Conservation (phyloP, 2,113 vertebrate genomes). For the Noturus placidus region DNA sequence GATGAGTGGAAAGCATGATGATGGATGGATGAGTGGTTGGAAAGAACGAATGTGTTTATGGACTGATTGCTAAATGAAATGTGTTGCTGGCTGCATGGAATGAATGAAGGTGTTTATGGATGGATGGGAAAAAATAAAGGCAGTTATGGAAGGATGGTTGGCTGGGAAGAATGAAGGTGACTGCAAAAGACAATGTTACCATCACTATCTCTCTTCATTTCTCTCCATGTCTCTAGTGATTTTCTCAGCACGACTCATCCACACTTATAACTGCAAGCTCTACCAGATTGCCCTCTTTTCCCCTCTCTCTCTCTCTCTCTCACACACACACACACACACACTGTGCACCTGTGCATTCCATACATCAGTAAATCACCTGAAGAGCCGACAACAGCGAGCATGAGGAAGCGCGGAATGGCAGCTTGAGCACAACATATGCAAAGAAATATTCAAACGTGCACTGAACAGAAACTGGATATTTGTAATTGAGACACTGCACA, state of each 20-base stretch:
- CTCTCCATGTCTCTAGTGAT: constrained; percentile 59
- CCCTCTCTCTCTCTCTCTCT: constrained; percentile 1
- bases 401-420: background rate
- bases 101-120: background rate
- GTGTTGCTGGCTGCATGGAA: background rate
- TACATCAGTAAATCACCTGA: constrained; percentile 23
- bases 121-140: background rate
- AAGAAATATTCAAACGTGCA: constrained; percentile 48
- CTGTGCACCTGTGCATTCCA: constrained; percentile 41
- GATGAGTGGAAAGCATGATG: background rate
- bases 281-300: constrained; percentile 2
- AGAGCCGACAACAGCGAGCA: background rate
- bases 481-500: background rate
- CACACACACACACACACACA: constrained; percentile 7
- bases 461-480: constrained; percentile 2
- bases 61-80: background rate
- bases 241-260: constrained; percentile 67
- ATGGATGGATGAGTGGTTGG: background rate
- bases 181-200: background rate
- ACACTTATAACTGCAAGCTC: constrained; percentile 41
- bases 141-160: background rate
- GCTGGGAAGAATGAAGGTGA: background rate
- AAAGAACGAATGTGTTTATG: background rate
- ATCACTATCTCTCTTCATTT: constrained; percentile 17
- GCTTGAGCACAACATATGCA: constrained; percentile 42